Evolutionary conservation across 2,888 invertebrate genomes (phyloP), one percentile per base, ranked within the genome.

Genomic region (Pseudanteris insignis): DNA sequence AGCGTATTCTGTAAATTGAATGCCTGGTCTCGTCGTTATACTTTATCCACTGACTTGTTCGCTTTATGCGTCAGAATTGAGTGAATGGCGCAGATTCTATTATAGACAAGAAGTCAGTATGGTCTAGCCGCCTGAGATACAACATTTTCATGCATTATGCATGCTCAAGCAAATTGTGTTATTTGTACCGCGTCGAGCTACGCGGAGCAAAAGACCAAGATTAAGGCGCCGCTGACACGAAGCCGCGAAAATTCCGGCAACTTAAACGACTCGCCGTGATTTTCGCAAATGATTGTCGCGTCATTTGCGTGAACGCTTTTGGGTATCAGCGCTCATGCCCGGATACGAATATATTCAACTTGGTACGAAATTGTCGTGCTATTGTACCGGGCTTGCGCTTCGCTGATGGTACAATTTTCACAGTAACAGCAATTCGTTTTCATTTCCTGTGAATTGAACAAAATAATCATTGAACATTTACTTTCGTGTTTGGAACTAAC

Each of bases 1-100:
- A n/a, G n/a, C n/a, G n/a, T n/a, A 26, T 72, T 72, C 70, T 70
- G 74, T 71, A 76, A 76, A 77, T 77, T 77, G 76, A 76, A 76
- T 75, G 75, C 73, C 72, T 71, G 68, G 70, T 67, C 70, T 70
- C 69, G 71, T 74, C 69, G 73, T 74, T 76, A 72, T 74, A 72
- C 69, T 68, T 70, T 70, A 73, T 69, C 70, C 69, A 57, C 47
- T 63, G 67, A 65, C 69, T 75, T 71, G 69, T 71, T 71, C 75
- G 71, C 69, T 75, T 72, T 72, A 69, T 72, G 66, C 67, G 67
- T 67, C 57, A 66, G 67, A 74, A 73, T 74, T 69, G 75, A 71
- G 70, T 69, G 69, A 71, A 71, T 69, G 70, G 72, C 68, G 66
- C 67, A 77, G 77, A 77, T 77, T 77, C 76, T 73, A 76, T 77